Evolutionary conservation across 2,888 invertebrate species (phyloP).

Genomic region (Drosophila macrospina): DNA sequence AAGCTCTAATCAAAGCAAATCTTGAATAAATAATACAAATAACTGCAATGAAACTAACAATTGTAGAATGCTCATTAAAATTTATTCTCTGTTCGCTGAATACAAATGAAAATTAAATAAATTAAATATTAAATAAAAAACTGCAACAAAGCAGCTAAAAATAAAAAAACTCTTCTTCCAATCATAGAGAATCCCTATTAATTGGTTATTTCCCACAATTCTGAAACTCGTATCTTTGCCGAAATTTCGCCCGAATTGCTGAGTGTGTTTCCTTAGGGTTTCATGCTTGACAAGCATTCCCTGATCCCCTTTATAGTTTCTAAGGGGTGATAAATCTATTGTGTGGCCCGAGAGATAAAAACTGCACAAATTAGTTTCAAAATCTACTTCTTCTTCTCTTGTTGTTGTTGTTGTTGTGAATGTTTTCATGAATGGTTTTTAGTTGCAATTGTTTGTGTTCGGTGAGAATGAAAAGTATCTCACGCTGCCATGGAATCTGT

Average conservation of each 20-base stretch:
- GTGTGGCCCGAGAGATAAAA: slow-evolving; percentile 46
- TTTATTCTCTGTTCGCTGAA: background rate
- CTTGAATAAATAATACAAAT: too few relatives aligned
- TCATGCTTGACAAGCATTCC: slow-evolving; percentile 16
- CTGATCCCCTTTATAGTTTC: slow-evolving; percentile 22
- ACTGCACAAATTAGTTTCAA: slow-evolving; percentile 44
- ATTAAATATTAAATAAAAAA: background rate
- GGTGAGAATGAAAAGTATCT: slow-evolving; percentile 59
- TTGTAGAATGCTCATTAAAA: background rate
- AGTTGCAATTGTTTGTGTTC: slow-evolving; percentile 40
- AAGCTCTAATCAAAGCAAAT: too few relatives aligned
- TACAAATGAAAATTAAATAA: too few relatives aligned
- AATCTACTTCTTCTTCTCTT: background rate
- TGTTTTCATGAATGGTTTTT: slow-evolving; percentile 35
- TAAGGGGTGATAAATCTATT: slow-evolving; percentile 57
- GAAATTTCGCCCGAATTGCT: slow-evolving; percentile 19
- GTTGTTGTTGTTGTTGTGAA: slow-evolving; percentile 5
- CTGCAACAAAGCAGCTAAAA: background rate
- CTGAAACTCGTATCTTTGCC: slow-evolving; percentile 6
- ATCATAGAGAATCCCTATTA: background rate
- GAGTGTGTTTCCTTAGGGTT: slow-evolving; percentile 15
- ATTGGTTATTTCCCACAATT: slow-evolving; percentile 42
- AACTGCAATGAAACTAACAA: too few relatives aligned
- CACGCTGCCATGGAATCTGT: slow-evolving; percentile 41
- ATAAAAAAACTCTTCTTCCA: background rate